Evolutionary conservation across 2,797 vertebrate species (phyloP), one percentile per base, ranked within the genome.

Genomic region (Zonotrichia albicollis): DNA sequence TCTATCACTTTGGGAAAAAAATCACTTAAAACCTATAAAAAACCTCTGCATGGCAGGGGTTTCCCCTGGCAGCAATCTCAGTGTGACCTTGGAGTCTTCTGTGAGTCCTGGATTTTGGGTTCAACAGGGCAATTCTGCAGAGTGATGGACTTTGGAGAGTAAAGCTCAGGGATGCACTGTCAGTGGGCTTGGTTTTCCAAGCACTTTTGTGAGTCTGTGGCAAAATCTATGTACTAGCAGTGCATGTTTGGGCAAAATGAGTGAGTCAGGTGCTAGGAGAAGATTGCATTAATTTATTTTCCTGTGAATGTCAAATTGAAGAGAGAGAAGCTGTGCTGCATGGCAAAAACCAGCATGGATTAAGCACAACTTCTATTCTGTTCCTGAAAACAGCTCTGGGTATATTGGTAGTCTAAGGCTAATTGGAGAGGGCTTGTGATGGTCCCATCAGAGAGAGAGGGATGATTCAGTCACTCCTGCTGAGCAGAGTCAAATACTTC

Each of bases 341-440:
- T n/a, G 42, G n/a, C 65, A 74, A 78, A 90, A 78, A 57, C 26
- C 71, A 86, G 32, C 58, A n/a, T 16, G 60, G 73, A 81, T 95
- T 77, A 89, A 91, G 25, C 43, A 11, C 46, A 30, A 13, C 38
- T 77, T 86, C 57, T 2, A 1, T 75, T 81, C 57, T 0, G 0
- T 61, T 82, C 60, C 57, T 92, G 62, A 53, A 80, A 79, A 78
- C 17, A 91, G 22, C 54, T 72, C 51, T 71, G 70, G 53, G 34
- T 73, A 21, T 54, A 14, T 10, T 54, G 55, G 38, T 65, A 60
- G 62, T 84, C 91, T 48, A 74, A 81, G 55, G 21, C 34, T 95
- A 91, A 94, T 96, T 94, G 87, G 53, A 88, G 60, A 93, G 65
- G 65, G 83, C 30, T 84, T 84, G 45, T 79, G 34, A 34, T 71